These are phyloP conservation scores for Heloderma charlesbogerti DNA, from an alignment of 2,113 vertebrate species.

Conservation along the genomic window DNA sequence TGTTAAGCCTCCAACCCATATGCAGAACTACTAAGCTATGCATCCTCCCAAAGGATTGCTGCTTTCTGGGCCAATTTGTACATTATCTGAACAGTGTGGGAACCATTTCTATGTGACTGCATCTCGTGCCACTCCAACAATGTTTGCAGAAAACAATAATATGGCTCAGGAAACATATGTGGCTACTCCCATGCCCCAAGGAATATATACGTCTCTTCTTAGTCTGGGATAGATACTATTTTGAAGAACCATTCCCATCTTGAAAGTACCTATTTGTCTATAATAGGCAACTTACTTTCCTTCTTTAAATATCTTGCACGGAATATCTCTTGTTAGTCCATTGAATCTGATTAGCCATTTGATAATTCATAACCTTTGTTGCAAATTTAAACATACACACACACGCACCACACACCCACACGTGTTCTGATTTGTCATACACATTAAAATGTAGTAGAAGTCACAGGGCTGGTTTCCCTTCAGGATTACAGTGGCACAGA, in stretches of 20 bases:
- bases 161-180: background rate
- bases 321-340: no score
- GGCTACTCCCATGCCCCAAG: background rate
- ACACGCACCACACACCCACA: background rate
- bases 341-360: background rate
- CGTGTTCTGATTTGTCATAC: conserved; percentile 20
- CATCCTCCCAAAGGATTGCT: background rate
- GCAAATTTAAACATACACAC: conserved; percentile 19
- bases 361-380: background rate
- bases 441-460: background rate
- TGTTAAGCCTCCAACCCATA: background rate
- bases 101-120: background rate
- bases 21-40: background rate
- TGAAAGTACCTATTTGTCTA: background rate
- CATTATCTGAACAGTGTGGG: background rate
- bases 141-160: background rate
- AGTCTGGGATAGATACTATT: background rate
- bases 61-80: background rate
- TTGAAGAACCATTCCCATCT: background rate
- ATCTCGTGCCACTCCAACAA: background rate
- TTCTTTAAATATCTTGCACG: background rate
- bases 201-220: background rate
- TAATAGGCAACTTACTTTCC: background rate
- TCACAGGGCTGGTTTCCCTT: conserved; percentile 14
- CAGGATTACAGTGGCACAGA: conserved; percentile 23